Evolutionary conservation across 2,888 invertebrate genomes (phyloP), one percentile per base, ranked within the genome.

Genomic region (Pardosa pseudoannulata): DNA sequence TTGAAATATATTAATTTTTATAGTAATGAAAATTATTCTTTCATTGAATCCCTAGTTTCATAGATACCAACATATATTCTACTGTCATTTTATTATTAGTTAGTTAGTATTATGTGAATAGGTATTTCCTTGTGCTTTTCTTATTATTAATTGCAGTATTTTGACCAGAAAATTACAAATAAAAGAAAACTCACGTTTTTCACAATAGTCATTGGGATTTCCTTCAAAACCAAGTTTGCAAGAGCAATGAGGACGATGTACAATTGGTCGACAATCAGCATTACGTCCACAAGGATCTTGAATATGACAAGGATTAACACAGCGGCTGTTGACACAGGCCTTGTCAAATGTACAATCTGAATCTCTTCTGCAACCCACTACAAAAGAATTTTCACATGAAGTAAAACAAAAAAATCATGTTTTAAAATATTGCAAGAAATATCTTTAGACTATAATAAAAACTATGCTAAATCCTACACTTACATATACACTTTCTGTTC

Each of bases 311-410:
- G 97, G 97, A 93, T 97, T 94, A 86, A 94, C 93, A 90, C 97
- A 97, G 93, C 97, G 96, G 94, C 97, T 96, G 91, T 97, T 97
- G 93, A 95, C 95, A 93, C 97, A 97, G 91, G 97, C 97, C 90
- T 96, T 95, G 91, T 94, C 94, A 90, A 94, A 94, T 91, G 96
- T 95, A 93, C 97, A 97, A 92, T 95, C 95, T 91, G 95, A 95
- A 91, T 95, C 95, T 29, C 88, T 80, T 13, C 89, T 86, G 56
- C 89, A 89, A 28, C 90, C 90, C 68, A 88, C 89, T 89, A n/a
- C 32, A 36, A 68, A 31, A 72, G 13, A 36, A 39, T 29, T 76
- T 81, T 29, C 62, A 74, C 62, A 41, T 13, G 23, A n/a, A n/a
- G n/a, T n/a, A n/a, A n/a, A n/a, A n/a, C n/a, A n/a, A n/a, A n/a